phyloP scores from a whole-genome alignment of 1,140 invertebrate species.

The Contarinia nasturtii region DNA sequence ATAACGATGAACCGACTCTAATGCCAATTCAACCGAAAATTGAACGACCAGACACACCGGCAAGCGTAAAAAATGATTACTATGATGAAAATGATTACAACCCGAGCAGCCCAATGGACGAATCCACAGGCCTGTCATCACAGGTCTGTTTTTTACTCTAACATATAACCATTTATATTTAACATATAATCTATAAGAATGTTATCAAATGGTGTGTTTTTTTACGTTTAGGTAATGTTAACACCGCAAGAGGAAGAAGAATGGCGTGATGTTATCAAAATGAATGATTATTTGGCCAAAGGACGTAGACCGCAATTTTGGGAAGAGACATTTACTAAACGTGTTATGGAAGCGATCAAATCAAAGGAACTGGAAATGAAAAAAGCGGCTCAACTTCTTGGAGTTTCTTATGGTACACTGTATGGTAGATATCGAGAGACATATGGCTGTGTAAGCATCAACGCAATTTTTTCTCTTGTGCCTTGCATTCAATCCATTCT shows the following conservation, averaged over 20 bases:
- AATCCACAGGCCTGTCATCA: neutral
- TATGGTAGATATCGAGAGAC: constrained; percentile 74
- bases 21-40: constrained; percentile 2
- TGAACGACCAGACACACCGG: constrained; percentile 1
- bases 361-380: constrained; percentile 86
- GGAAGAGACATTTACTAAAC: constrained; percentile 66
- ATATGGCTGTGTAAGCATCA: constrained; percentile 71
- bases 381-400: constrained; percentile 68
- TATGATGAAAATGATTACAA: neutral
- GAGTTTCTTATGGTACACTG: constrained; percentile 73
- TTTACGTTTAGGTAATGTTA: constrained; percentile 5
- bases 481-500: neutral
- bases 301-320: constrained; percentile 75
- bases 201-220: no score
- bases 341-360: constrained; percentile 73
- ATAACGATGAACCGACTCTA: no score
- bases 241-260: constrained; percentile 20
- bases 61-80: neutral
- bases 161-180: no score
- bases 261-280: constrained; percentile 55
- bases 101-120: neutral
- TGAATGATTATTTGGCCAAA: constrained; percentile 72
- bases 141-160: neutral
- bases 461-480: no score
- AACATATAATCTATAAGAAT: no score